phyloP scores from a whole-genome alignment of 2,888 invertebrate species.

The Strigamia maritima region DNA sequence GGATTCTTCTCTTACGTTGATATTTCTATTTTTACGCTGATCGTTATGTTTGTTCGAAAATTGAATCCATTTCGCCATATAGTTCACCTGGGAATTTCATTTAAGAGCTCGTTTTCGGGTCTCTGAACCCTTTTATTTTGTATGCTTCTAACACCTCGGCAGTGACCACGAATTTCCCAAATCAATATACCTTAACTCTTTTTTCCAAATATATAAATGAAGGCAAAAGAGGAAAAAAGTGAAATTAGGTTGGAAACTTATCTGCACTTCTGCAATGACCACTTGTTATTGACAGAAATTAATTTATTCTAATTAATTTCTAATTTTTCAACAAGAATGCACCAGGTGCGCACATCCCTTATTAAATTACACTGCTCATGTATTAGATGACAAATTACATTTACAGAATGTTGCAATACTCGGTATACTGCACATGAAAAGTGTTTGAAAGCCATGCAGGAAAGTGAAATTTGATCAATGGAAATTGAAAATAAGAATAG shows the following conservation, averaged over 20 bases:
- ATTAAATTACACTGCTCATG: neutral
- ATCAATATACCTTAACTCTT: neutral
- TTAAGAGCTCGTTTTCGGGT: slow-evolving; percentile 16
- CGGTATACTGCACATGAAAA: neutral
- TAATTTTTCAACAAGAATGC: neutral
- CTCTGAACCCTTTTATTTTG: slow-evolving; percentile 18
- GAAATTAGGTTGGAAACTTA: neutral
- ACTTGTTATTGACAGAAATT: neutral
- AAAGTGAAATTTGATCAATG: neutral
- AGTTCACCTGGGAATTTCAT: slow-evolving; percentile 7
- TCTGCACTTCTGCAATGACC: neutral
- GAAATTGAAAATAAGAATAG: neutral
- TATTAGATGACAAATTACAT: neutral
- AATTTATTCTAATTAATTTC: neutral
- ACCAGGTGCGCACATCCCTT: neutral
- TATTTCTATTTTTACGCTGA: neutral
- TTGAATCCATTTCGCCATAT: slow-evolving; percentile 7
- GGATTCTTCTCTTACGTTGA: neutral
- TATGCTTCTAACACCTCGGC: slow-evolving; percentile 9
- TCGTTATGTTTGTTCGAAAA: slow-evolving; percentile 11
- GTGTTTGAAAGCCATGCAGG: neutral
- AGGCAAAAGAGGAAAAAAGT: neutral
- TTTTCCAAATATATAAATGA: neutral
- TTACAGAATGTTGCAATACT: neutral
- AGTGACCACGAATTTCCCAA: slow-evolving; percentile 5